Evolutionary conservation across 2,888 invertebrate genomes (phyloP), one percentile per base, ranked within the genome.

Genomic region (Himalopsyche anomala): DNA sequence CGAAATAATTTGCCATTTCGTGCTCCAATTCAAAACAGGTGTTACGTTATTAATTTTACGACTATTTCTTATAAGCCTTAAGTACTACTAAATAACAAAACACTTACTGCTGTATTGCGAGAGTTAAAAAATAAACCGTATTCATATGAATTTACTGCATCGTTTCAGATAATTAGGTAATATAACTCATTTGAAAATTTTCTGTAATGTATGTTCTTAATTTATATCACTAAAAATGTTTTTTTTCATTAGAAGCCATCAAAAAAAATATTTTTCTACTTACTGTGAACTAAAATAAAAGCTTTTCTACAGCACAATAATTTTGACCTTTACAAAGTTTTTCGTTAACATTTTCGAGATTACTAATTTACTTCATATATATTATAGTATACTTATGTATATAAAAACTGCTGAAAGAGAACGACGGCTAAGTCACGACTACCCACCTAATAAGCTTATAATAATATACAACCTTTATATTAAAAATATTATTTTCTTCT

Each of bases 1-100:
- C 38, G 74, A 74, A 74, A 74, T 74, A 74, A 74, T 74, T 74
- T 36, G 3, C 74, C 74, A 74, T 38, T 74, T 74, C 8, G 36
- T 74, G 74, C 74, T 74, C 74, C 74, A 28, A 74, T 74, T 74
- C 36, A 36, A 36, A 28, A 38, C 74, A 74, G 74, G 74, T 74
- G 74, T 36, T 74, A 5, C 74, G 74, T 74, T 74, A 74, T 74
- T 62, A 74, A 74, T 74, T 74, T 36, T 74, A 74, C 38, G 74
- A 36, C 74, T 36, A 36, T 74, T 74, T 74, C 74, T 74, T 74
- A 74, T 36, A 69, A 69, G n/a, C 19, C 69, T 69, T 69, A 36
- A 74, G 36, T 38, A 62, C 62, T 19, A 28, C 62, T 62, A 28
- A 74, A 74, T 74, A 74, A 74, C 74, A 4, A 74, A 74, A 36